phyloP scores from a whole-genome alignment of 2,113 vertebrate species.

The Salvelinus fontinalis region DNA sequence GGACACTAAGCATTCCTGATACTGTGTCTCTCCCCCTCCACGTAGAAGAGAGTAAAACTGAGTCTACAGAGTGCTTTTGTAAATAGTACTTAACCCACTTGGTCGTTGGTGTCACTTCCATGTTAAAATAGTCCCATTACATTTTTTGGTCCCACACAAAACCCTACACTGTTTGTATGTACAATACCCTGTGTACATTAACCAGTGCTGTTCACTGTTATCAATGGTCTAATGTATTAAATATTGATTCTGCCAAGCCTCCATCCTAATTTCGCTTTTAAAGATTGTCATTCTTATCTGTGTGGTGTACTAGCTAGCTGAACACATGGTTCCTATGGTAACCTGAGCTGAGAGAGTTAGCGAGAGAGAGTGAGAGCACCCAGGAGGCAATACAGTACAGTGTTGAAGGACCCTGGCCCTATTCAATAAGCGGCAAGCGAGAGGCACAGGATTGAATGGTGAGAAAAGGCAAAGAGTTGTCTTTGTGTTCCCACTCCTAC shows the following conservation, averaged over 20 bases:
- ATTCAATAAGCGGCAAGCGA: not conserved
- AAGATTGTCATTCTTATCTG: not conserved
- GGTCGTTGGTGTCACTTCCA: too few species aligned
- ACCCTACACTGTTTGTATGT: too few species aligned
- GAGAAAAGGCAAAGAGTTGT: not conserved
- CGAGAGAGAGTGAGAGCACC: not conserved
- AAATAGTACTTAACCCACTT: too few species aligned
- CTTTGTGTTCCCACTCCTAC: slow-evolving; percentile 2
- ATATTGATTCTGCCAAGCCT: not conserved
- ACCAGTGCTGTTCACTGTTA: not conserved
- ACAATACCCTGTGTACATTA: not conserved
- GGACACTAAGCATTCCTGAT: too few species aligned
- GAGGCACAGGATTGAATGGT: slow-evolving; percentile 3
- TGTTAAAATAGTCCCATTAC: too few species aligned
- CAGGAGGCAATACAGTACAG: not conserved
- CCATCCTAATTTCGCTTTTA: not conserved
- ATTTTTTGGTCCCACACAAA: too few species aligned
- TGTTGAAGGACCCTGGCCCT: not conserved
- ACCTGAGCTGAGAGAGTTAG: not conserved
- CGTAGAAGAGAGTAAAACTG: too few species aligned
- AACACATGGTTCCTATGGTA: slow-evolving; percentile 5
- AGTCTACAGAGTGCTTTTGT: too few species aligned
- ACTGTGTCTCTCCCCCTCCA: too few species aligned
- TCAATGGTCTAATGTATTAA: not conserved
- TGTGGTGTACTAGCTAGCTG: not conserved